Base-by-base conservation (phyloP, 2,113 vertebrate species). In the Rhineura floridana region DNA sequence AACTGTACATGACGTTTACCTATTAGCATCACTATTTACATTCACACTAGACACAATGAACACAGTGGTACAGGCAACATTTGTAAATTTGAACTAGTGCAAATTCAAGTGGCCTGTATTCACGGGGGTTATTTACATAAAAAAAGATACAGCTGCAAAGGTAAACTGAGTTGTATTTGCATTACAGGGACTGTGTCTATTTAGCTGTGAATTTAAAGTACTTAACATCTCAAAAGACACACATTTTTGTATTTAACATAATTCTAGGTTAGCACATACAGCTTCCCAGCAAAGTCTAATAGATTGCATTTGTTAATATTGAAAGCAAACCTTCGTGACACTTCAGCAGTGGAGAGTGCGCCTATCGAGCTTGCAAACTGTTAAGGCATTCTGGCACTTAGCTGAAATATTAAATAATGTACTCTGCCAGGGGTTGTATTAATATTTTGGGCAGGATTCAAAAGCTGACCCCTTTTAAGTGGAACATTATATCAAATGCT, bases 141-240 rank as follows among this genome's bases (percentile, higher is more conserved):
- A 90, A 39, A 85, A 79, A 62, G 1, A 78, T 3, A 69, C 78
- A 52, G 28, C 50, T 85, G 73, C 36, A 73, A 87, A 77, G 25
- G 62, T 82, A 86, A 12, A 50, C 23, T 79, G 33, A n/a, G 82
- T 85, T 36, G 13, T 39, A 42, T 48, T 52, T 73, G 84, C 65
- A 87, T 46, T 33, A 13, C 0, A 63, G 76, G 25, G 84, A 42
- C 28, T 0, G 0, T 23, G 7, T 70, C 87, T 83, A 67, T 86
- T 83, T 78, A 89, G 59, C 77, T 81, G 25, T 15, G 30, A 85
- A 69, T 83, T 88, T 63, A 59, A 88, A 83, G 52, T 13, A 87
- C 19, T 46, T 30, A 59, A 52, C 76, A 82, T 91, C 46, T 91
- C n/a, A 39, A 85, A 50, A 76, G 80, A 86, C 72, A 44, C 0